These are phyloP conservation scores for Parthenolecanium corni DNA, from an alignment of 2,888 invertebrate genomes.

Conservation along the genomic window DNA sequence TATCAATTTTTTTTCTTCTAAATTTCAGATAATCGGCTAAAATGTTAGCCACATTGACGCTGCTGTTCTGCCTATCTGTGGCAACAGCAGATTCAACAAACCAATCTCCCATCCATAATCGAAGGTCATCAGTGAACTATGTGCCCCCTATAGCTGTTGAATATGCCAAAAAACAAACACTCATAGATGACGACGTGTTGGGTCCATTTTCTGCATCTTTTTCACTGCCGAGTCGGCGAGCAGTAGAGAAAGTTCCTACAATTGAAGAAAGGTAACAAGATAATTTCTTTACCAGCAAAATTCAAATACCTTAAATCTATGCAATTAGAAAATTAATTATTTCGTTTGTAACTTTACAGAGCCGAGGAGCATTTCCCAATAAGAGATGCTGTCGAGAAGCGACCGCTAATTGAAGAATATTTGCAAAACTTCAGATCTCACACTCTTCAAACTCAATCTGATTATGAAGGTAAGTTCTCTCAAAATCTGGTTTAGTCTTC, in stretches of 20 bases:
- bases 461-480: background rate
- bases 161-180: background rate
- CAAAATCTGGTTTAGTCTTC: too few relatives aligned
- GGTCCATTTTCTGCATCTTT: background rate
- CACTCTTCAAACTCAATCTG: conserved; percentile 2
- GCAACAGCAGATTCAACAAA: background rate
- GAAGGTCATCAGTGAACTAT: conserved; percentile 6
- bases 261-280: conserved; percentile 10
- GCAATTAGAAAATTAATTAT: too few relatives aligned
- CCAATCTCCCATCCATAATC: background rate
- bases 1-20: too few relatives aligned
- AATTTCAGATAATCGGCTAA: too few relatives aligned
- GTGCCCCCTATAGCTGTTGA: conserved; percentile 3
- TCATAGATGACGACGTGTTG: background rate
- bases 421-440: conserved; percentile 7
- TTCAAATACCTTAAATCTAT: too few relatives aligned
- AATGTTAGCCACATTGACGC: too few relatives aligned
- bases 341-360: conserved; percentile 37
- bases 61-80: background rate
- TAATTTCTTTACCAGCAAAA: background rate
- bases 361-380: conserved; percentile 48
- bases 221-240: conserved; percentile 8
- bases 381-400: conserved; percentile 56
- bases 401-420: conserved; percentile 13
- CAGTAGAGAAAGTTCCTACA: conserved; percentile 21